Base-by-base conservation (phyloP, 1,140 invertebrate genomes). In the Hermetia illucens region DNA sequence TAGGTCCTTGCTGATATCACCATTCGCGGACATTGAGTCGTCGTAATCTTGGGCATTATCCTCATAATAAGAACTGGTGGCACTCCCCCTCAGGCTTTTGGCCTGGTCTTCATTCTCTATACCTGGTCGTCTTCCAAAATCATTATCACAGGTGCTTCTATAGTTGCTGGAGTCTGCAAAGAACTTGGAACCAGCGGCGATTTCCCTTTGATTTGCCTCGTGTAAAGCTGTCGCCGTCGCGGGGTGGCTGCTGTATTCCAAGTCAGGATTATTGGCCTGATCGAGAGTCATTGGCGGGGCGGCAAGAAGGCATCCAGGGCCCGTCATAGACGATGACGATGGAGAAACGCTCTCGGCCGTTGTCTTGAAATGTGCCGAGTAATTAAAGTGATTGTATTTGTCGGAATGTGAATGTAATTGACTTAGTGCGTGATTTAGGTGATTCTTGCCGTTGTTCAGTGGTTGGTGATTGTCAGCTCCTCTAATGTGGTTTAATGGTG, bases 381-480 rank as follows among this genome's bases (percentile, higher is more conserved):
- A 27, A 27, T 13, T 13, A 27, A 27, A 8, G 24, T 27, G 24
- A 27, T 27, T 27, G 24, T 27, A 27, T 27, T 27, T 27, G 8
- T 27, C 24, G 8, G 24, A 27, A 13, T 27, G 24, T 27, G 24
- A 27, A 13, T 27, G 24, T 27, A 27, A 8, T 13, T 27, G 24
- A 27, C 8, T 27, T 8, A 27, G 20, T 30, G 36, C 6, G 21
- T 25, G 25, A 18, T 38, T 27, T 22, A 13, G 24, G 24, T 9
- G 24, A 27, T 13, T 13, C 13, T 27, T 27, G 24, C 24, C 24
- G 13, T 13, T 27, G 13, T 27, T 38, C 22, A 38, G 13, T 18
- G 30, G 8, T 38, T 38, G 36, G n/a, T n/a, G n/a, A 38, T 38
- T 38, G 36, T 38, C 36, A 29, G 36, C 13, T 25, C 21, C 36